phyloP scores from a whole-genome alignment of 2,113 vertebrate genomes.

The Podiceps cristatus region DNA sequence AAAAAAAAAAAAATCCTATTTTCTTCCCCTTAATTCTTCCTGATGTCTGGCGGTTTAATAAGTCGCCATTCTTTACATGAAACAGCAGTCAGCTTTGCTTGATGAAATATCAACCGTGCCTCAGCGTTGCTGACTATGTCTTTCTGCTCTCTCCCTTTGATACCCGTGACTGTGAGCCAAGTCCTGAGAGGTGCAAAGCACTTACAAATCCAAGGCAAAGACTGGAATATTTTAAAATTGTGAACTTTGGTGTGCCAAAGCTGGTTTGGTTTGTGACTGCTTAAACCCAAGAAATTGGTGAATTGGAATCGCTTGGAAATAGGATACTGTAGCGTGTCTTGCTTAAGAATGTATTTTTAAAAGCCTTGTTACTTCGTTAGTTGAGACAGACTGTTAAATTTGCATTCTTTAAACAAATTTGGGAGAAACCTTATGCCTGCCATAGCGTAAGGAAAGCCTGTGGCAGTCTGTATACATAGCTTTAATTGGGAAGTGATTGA shows the following conservation, averaged over 20 bases:
- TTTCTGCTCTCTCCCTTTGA: background rate
- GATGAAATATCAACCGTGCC: fast-evolving
- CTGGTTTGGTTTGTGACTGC: background rate
- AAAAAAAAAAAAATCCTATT: background rate
- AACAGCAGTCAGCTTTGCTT: background rate
- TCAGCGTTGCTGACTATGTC: fast-evolving
- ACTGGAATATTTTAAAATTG: background rate
- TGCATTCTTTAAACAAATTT: background rate
- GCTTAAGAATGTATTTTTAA: background rate
- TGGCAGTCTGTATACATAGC: background rate
- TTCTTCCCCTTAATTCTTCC: background rate
- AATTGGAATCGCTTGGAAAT: background rate
- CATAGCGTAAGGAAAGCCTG: background rate
- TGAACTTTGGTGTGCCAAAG: background rate
- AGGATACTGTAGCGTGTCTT: background rate
- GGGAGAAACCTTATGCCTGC: background rate
- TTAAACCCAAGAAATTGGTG: background rate
- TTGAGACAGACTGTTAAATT: background rate
- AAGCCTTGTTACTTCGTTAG: background rate
- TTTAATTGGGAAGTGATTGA: background rate
- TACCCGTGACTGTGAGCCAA: background rate
- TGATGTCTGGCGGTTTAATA: background rate
- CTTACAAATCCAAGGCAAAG: background rate
- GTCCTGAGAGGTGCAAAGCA: background rate
- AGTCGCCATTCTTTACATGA: background rate